Evolutionary conservation across 2,888 invertebrate genomes (phyloP).

Genomic region (Brenthis ino): DNA sequence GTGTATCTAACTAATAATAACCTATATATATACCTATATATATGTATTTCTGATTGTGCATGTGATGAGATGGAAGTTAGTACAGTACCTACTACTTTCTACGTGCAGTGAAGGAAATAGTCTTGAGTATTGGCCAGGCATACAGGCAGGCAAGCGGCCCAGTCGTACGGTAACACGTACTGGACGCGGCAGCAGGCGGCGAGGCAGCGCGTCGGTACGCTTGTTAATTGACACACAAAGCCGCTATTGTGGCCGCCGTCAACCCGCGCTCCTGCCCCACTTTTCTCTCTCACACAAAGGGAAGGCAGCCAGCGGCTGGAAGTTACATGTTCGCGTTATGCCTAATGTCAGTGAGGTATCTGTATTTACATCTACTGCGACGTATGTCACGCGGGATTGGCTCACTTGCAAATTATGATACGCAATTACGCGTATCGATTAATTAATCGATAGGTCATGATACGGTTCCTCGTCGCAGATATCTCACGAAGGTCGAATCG

Average conservation of each 20-base stretch:
- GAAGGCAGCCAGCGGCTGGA: slow-evolving; percentile 2
- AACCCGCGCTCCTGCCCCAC: slow-evolving; percentile 9
- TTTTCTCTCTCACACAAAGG: slow-evolving; percentile 11
- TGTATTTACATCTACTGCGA: slow-evolving; percentile 6
- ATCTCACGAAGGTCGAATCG: slow-evolving; percentile 57
- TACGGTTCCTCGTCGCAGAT: slow-evolving; percentile 45
- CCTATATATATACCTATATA: too few relatives aligned
- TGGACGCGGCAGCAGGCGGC: neutral
- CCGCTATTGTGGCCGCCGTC: slow-evolving; percentile 7
- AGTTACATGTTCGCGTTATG: neutral
- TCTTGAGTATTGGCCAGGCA: neutral
- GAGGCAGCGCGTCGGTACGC: neutral
- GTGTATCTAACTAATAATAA: too few relatives aligned
- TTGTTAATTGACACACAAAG: slow-evolving; percentile 21
- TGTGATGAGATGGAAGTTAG: too few relatives aligned
- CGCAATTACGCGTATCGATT: slow-evolving; percentile 35
- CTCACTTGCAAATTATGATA: slow-evolving; percentile 46
- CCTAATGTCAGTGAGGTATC: neutral
- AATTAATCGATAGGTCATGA: slow-evolving; percentile 49
- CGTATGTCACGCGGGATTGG: slow-evolving; percentile 46
- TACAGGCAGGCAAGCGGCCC: neutral
- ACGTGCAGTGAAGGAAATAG: too few relatives aligned
- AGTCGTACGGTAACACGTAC: neutral
- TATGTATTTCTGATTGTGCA: too few relatives aligned
- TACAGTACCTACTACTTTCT: too few relatives aligned